These are phyloP conservation scores for Acanthosepion lycidas DNA, from an alignment of 2,888 invertebrate genomes.

Conservation along the genomic window DNA sequence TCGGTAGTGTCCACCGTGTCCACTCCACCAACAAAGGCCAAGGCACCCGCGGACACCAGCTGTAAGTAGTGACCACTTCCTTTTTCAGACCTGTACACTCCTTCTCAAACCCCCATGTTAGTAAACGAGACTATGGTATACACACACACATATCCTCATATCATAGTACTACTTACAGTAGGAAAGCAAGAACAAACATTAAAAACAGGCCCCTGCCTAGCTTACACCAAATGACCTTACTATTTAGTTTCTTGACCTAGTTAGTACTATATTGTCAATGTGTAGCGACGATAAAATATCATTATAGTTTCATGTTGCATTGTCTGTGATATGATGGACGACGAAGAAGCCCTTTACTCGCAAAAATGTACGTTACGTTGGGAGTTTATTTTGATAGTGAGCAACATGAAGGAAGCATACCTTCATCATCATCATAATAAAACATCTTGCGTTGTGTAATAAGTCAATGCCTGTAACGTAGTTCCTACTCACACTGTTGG, in stretches of 20 bases:
- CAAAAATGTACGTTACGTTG: neutral
- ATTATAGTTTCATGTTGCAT: neutral
- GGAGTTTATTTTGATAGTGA: neutral
- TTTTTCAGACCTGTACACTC: conserved; percentile 39
- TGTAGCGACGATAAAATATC: neutral
- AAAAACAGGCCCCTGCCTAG: conserved; percentile 34
- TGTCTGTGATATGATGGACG: neutral
- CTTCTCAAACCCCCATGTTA: conserved; percentile 12
- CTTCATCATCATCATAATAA: neutral
- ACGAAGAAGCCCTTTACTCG: neutral
- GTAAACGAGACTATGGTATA: conserved; percentile 18
- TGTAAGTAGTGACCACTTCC: conserved; percentile 47
- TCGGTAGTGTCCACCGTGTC: conserved; percentile 47
- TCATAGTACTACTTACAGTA: neutral
- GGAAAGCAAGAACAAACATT: neutral
- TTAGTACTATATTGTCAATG: neutral
- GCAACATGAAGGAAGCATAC: conserved; percentile 6
- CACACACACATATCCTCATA: neutral
- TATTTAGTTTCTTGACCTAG: conserved; percentile 37
- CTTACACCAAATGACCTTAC: conserved; percentile 47
- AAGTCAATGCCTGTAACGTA: neutral
- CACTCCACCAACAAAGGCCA: conserved; percentile 46
- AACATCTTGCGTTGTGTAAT: neutral
- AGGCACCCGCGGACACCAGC: conserved; percentile 43
- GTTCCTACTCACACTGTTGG: neutral